Evolutionary conservation across 2,113 vertebrate species (phyloP).

Genomic region (Otocyon megalotis): DNA sequence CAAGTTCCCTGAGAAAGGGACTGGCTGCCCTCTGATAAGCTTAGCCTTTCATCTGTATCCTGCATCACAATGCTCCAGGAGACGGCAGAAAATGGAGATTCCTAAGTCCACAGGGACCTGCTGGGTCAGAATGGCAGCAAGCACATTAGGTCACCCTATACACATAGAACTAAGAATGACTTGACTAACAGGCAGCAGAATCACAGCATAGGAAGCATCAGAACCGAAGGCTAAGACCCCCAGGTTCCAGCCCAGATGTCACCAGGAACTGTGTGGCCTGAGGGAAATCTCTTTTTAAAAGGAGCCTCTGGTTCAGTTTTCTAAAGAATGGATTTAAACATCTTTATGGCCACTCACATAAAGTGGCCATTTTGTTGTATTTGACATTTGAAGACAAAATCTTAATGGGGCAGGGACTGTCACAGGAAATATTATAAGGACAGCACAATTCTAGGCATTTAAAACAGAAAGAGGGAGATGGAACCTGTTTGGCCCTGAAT

Average conservation of each 20-base stretch:
- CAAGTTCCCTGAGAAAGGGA: background rate
- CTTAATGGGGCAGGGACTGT: background rate
- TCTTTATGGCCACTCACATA: background rate
- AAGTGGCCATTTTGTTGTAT: background rate
- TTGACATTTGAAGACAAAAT: background rate
- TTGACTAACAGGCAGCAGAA: too few relatives aligned
- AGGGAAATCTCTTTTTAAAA: background rate
- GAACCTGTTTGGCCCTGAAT: accelerated
- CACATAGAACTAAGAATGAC: background rate
- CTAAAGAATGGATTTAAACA: background rate
- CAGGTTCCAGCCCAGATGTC: background rate
- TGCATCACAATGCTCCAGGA: background rate
- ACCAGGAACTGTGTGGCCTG: background rate
- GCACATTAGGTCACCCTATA: too few relatives aligned
- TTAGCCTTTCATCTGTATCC: background rate
- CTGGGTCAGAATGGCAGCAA: background rate
- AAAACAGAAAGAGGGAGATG: background rate
- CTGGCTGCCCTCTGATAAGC: background rate
- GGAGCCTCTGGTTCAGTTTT: background rate
- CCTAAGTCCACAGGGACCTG: background rate
- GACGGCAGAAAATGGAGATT: too few relatives aligned
- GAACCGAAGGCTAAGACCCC: background rate
- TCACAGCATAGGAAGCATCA: background rate
- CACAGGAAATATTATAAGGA: background rate
- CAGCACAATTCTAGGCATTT: background rate